These are phyloP conservation scores for Oligia fasciuncula DNA, from an alignment of 2,888 invertebrate genomes.

Conservation along the genomic window DNA sequence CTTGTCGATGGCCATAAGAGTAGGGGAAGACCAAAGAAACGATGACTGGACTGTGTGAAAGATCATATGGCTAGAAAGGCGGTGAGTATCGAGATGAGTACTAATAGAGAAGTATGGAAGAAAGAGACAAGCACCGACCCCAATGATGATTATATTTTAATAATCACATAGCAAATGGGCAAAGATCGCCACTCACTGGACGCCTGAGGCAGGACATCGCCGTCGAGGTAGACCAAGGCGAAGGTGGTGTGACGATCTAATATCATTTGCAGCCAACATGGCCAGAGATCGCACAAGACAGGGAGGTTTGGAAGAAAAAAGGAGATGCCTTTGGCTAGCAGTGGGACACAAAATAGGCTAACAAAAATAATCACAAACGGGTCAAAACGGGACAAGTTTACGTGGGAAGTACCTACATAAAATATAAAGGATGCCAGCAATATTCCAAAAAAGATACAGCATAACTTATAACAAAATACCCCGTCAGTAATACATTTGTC, in stretches of 20 bases:
- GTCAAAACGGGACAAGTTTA: not conserved
- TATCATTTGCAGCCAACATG: no score
- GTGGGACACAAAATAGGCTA: no score
- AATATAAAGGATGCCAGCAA: not conserved
- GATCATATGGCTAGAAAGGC: not conserved
- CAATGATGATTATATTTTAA: not conserved
- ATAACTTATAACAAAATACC: conserved; percentile 24
- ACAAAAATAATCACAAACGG: no score
- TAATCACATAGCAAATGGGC: not conserved
- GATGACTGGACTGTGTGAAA: not conserved
- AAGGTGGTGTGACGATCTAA: no score
- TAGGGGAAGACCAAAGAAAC: not conserved
- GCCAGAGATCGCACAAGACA: no score
- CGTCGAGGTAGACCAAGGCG: no score
- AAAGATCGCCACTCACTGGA: no score
- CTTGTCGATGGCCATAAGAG: not conserved
- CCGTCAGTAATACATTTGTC: not conserved
- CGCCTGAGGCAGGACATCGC: no score
- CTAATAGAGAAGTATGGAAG: not conserved
- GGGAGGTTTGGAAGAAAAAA: no score
- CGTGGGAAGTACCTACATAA: not conserved
- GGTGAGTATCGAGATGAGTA: not conserved
- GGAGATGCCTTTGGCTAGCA: no score
- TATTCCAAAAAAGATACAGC: conserved; percentile 5
- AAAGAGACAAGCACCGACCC: not conserved